Base-by-base conservation (phyloP, 2,113 vertebrate genomes). In the Muntiacus reevesi region DNA sequence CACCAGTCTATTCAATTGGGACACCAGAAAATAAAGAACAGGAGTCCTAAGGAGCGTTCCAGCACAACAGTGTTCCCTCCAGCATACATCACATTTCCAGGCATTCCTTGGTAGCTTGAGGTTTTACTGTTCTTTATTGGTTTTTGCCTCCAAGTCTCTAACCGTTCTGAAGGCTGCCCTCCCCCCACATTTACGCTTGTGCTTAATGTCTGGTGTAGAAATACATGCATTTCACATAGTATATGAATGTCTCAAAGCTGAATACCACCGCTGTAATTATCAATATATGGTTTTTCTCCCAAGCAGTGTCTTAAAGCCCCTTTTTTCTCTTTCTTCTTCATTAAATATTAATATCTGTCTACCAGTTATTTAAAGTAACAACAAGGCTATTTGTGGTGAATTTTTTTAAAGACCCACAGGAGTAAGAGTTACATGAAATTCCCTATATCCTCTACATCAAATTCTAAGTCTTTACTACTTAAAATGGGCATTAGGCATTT, bases 21-120 rank as follows among this genome's bases (percentile, higher is more conserved):
- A 96, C 76, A 60, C 25, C 25, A 96, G 84, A 92, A 96, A 96
- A 87, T 40, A 59, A 91, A 89, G 40, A 94, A 15, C 21, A 11
- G 14, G 59, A 74, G 7, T 50, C 23, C n/a, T 82, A 95, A 74
- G 74, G 71, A 91, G 11, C 7, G n/a, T 86, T 79, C 12, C 23
- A 88, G 21, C 30, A 19, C 40, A 54, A 84, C 25, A 60, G 40
- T 1, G 0, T 86, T 76, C 28, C 79, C 87, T 81, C 7, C 25
- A 67, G 28, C 13, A n/a, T 40, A 78, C 52, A 91, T 52, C 7
- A 60, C 11, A 59, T 87, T 52, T 81, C 10, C 59, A 52, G 55
- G n/a, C 25, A 86, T 10, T 84, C 45, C 23, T 54, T n/a, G 21
- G 16, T n/a, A 91, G 0, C 4, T 28, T 52, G 28, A 94, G 4